These are phyloP conservation scores for Leucoptera coffeella DNA, from an alignment of 2,888 invertebrate species.

Conservation along the genomic window DNA sequence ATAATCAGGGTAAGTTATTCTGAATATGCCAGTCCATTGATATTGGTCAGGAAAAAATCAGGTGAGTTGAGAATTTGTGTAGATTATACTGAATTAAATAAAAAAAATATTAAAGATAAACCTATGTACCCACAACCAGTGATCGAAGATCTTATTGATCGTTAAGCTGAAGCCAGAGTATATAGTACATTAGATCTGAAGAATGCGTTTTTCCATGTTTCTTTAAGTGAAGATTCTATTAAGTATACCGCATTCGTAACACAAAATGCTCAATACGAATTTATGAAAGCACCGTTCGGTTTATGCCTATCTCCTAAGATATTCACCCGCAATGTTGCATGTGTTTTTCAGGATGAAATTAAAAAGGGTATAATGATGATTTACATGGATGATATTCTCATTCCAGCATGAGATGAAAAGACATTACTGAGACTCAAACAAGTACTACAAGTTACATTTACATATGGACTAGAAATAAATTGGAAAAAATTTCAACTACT, in stretches of 20 bases:
- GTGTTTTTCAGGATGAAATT: too few relatives aligned
- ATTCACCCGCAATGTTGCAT: too few relatives aligned
- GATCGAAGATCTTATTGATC: constrained; percentile 5
- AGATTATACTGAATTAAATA: constrained; percentile 1
- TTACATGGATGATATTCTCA: constrained; percentile 1
- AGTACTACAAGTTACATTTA: neutral
- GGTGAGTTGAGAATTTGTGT: constrained; percentile 1
- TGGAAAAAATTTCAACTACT: constrained; percentile 2
- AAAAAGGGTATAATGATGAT: neutral
- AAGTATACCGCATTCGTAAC: too few relatives aligned
- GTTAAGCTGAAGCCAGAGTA: constrained; percentile 1
- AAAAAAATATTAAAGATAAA: neutral
- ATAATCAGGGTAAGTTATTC: constrained; percentile 7
- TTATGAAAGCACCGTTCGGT: constrained; percentile 1
- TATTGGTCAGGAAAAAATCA: constrained; percentile 7
- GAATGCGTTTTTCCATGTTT: constrained; percentile 5
- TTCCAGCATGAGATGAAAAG: neutral
- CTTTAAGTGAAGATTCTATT: too few relatives aligned
- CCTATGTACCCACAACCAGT: neutral
- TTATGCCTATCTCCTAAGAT: too few relatives aligned
- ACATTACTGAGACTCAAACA: neutral
- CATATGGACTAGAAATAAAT: constrained; percentile 1
- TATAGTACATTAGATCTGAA: constrained; percentile 6
- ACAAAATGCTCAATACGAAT: constrained; percentile 5
- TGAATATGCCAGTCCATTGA: constrained; percentile 8